These are phyloP conservation scores for Malthinus flaveolus DNA, from an alignment of 2,888 invertebrate genomes.

Conservation along the genomic window DNA sequence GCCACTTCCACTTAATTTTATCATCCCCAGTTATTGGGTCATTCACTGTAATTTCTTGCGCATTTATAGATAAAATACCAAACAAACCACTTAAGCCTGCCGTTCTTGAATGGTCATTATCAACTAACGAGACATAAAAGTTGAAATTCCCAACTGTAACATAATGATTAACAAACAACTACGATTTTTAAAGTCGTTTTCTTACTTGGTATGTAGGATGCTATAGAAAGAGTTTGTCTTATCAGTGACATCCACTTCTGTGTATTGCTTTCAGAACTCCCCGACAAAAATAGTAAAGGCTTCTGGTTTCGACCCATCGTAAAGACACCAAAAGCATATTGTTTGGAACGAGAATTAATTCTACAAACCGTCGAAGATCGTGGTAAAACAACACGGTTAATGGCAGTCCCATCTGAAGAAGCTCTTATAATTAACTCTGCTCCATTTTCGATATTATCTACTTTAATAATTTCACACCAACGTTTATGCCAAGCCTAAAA, in stretches of 20 bases:
- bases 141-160: constrained; percentile 55
- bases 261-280: constrained; percentile 65
- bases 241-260: constrained; percentile 73
- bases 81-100: constrained; percentile 64
- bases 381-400: constrained; percentile 60
- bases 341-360: constrained; percentile 68
- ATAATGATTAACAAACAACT: background rate
- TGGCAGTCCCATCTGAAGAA: constrained; percentile 49
- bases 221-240: constrained; percentile 56
- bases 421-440: constrained; percentile 62
- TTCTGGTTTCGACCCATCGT: constrained; percentile 61
- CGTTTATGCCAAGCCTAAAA: constrained; percentile 67
- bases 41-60: constrained; percentile 61
- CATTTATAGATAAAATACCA: constrained; percentile 60
- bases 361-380: constrained; percentile 63
- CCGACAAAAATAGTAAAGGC: constrained; percentile 67
- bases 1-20: constrained; percentile 62
- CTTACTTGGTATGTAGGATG: constrained; percentile 50
- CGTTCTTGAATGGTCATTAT: constrained; percentile 65
- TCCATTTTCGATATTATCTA: constrained; percentile 59
- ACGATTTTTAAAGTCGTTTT: background rate
- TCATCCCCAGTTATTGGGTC: constrained; percentile 58
- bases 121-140: constrained; percentile 65
- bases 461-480: constrained; percentile 65
- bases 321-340: constrained; percentile 71